Base-by-base conservation (phyloP, 2,113 vertebrate species). In the Salvator merianae region DNA sequence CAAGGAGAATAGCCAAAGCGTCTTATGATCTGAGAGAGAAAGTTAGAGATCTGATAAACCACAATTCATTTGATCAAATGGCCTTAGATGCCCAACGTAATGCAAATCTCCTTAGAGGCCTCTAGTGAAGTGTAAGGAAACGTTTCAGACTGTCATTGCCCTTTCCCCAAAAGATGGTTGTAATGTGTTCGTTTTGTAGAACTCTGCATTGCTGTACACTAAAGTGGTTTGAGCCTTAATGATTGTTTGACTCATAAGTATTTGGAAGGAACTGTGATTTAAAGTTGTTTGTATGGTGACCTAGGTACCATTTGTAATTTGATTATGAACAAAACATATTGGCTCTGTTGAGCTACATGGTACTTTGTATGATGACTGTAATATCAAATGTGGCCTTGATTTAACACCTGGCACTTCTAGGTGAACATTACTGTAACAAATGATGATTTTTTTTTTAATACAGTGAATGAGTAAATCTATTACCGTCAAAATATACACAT, bases 201-300 rank as follows among this genome's bases (percentile, higher is more conserved):
- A 62, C 2, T 88, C 36, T 88, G 78, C 30, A 38, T 47, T 74
- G 14, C 53, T 76, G 4, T 9, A 4, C 77, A 70, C 73, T 83
- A 76, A 84, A 91, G 68, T 28, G 10, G 13, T 71, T 89, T 87
- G 2, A 59, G 68, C 70, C 87, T 90, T 88, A 85, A 89, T 22
- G 40, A 78, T 5, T 3, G 40, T 74, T 1, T 28, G 69, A 74
- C 47, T 65, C 78, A 3, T 43, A 24, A 70, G 66, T 69, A 43
- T 47, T 18, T 8, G 32, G 18, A 22, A 70, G 63, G 6, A 65
- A n/a, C 38, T 72, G 50, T 77, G 68, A 43, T 71, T 77, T 78
- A 73, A 78, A 73, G n/a, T 32, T 47, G 34, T 72, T 78, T 38
- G 62, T 24, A n/a, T 36, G 34, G 40, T 47, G 62, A 70, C 62